Evolutionary conservation across 2,113 vertebrate species (phyloP).

Genomic region (Cranoglanis bouderius): DNA sequence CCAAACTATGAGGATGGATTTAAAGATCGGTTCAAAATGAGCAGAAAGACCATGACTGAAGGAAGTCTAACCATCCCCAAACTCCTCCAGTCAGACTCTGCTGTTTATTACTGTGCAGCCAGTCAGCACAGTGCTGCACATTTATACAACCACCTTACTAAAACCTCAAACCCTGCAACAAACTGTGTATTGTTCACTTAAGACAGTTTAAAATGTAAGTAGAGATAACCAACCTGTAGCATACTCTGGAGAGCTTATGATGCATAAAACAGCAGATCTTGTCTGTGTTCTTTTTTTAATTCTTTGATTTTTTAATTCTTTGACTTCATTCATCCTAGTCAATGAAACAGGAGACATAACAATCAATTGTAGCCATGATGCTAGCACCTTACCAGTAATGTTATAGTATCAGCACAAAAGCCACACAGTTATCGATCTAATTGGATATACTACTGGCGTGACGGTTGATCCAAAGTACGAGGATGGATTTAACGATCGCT

Average conservation of each 20-base stretch:
- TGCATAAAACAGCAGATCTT: background rate
- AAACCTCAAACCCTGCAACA: background rate
- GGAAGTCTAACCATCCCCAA: too few relatives aligned
- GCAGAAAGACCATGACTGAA: background rate
- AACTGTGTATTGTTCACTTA: background rate
- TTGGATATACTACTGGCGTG: background rate
- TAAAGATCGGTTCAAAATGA: slow-evolving; percentile 46
- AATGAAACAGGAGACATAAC: background rate
- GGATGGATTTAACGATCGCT: slow-evolving; percentile 25
- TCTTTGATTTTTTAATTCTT: too few relatives aligned
- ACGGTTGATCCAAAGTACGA: background rate
- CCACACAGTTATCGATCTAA: slow-evolving; percentile 38
- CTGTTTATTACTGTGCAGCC: too few relatives aligned
- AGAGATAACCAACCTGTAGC: background rate
- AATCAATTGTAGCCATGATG: slow-evolving; percentile 38
- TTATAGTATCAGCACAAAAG: slow-evolving; percentile 41
- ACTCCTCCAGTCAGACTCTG: too few relatives aligned
- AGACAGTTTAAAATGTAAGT: background rate
- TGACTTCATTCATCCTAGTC: background rate
- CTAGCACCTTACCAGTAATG: slow-evolving; percentile 15
- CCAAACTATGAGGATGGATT: slow-evolving; percentile 24
- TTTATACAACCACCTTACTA: too few relatives aligned
- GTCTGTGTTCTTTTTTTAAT: too few relatives aligned
- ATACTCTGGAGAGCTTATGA: background rate
- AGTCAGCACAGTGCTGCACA: too few relatives aligned